Percentiles rank a stretch among this genome's conserved stretches.
phyloP scores from a whole-genome alignment of 2,113 vertebrate species.

The Tricholaema leucomelas region DNA sequence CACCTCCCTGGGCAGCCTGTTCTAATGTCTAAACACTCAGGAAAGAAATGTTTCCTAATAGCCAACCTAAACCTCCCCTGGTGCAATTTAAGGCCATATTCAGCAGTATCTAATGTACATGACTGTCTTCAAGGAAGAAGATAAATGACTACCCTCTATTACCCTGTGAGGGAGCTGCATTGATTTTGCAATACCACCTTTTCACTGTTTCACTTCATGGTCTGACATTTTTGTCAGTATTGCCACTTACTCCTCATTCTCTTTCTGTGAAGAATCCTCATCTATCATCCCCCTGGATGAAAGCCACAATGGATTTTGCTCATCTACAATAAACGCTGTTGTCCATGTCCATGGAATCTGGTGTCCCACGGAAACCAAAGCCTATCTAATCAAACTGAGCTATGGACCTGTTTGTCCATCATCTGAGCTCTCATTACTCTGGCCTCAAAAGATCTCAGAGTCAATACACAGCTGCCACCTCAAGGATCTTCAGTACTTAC shows the following conservation, averaged over 20 bases:
- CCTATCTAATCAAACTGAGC: background rate
- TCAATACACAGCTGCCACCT: background rate
- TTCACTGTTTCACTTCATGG: background rate
- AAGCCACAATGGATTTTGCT: background rate
- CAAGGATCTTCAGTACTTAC: background rate
- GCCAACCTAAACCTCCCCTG: too few species aligned
- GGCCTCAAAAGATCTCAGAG: background rate
- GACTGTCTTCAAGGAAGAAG: background rate
- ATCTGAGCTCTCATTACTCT: background rate
- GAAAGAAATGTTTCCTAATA: too few species aligned
- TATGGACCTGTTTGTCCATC: background rate
- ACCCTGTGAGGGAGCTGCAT: background rate
- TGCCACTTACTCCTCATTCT: conserved; percentile 17
- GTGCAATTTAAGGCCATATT: background rate
- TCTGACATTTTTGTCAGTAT: background rate
- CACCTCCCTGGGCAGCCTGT: too few species aligned
- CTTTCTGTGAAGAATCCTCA: background rate
- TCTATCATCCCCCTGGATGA: background rate
- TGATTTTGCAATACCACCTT: conserved; percentile 23
- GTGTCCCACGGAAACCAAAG: background rate
- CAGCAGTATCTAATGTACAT: background rate
- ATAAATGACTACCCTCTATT: background rate
- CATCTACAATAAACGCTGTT: background rate
- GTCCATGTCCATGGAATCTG: background rate
- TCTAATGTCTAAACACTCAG: too few species aligned